These are phyloP conservation scores for Pseudois nayaur DNA, from an alignment of 2,113 vertebrate species.

Conservation along the genomic window DNA sequence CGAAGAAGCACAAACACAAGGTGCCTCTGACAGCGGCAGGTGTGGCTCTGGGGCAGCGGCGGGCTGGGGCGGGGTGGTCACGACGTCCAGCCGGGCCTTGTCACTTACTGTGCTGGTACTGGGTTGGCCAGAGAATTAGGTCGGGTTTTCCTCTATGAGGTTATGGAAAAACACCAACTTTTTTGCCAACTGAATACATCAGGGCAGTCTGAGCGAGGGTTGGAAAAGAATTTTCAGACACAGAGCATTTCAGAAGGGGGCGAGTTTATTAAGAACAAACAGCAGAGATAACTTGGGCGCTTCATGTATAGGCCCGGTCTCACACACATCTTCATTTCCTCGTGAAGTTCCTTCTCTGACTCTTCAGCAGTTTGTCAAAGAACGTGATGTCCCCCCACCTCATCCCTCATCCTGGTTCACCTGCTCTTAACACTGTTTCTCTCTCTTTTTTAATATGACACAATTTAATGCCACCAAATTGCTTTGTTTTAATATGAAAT, in stretches of 20 bases:
- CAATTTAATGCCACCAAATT: not conserved
- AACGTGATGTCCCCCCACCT: not conserved
- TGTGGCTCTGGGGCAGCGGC: conserved; percentile 56
- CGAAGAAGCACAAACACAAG: conserved; percentile 81
- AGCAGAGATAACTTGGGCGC: not conserved
- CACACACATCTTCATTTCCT: not conserved
- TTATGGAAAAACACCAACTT: not conserved
- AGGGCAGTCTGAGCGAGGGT: not conserved
- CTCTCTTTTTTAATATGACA: not conserved
- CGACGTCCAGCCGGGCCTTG: rapidly evolving
- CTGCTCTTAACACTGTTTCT: conserved; percentile 1
- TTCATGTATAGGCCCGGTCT: rapidly evolving
- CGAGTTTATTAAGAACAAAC: not conserved
- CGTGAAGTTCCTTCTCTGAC: not conserved
- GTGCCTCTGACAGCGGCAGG: conserved; percentile 90
- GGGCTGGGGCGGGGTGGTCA: not conserved
- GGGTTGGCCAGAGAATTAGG: not conserved
- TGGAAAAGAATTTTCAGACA: not conserved
- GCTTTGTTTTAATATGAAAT: not conserved
- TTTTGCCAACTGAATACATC: not conserved
- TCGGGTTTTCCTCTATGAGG: not conserved
- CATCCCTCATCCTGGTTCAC: not conserved
- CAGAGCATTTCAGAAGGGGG: not conserved
- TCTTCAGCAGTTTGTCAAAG: not conserved
- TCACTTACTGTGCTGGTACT: not conserved